phyloP scores from a whole-genome alignment of 64 coral and sea anemone genomes.

The Actinia equina region DNA sequence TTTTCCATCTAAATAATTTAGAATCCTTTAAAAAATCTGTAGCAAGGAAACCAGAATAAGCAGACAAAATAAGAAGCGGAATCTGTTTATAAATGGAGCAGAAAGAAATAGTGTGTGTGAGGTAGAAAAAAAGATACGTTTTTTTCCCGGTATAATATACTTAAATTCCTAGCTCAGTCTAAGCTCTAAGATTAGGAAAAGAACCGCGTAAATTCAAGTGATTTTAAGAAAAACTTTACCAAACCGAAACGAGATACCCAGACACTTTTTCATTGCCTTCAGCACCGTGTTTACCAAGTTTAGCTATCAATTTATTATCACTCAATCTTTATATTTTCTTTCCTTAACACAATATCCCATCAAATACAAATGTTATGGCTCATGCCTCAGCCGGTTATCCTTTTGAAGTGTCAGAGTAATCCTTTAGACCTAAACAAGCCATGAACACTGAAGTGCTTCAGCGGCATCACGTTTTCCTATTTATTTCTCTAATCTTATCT shows the following conservation, averaged over 20 bases:
- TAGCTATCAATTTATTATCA: not conserved
- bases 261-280: not conserved
- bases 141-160: not conserved
- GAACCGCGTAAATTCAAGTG: not conserved
- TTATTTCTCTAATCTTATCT: not conserved
- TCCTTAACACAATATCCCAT: not conserved
- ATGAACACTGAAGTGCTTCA: not conserved
- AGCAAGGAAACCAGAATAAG: too few relatives aligned
- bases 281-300: not conserved
- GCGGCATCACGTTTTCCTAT: not conserved
- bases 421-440: not conserved
- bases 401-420: not conserved
- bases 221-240: too few relatives aligned
- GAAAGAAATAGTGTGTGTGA: too few relatives aligned
- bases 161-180: not conserved
- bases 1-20: too few relatives aligned
- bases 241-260: not conserved
- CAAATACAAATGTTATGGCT: not conserved
- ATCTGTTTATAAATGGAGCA: too few relatives aligned
- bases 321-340: not conserved
- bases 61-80: too few relatives aligned
- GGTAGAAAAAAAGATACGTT: not conserved
- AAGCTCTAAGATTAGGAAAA: not conserved
- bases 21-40: too few relatives aligned
- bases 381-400: not conserved